Conservation (phyloP, 2,888 invertebrate species). For the Synergus umbraculus region DNA sequence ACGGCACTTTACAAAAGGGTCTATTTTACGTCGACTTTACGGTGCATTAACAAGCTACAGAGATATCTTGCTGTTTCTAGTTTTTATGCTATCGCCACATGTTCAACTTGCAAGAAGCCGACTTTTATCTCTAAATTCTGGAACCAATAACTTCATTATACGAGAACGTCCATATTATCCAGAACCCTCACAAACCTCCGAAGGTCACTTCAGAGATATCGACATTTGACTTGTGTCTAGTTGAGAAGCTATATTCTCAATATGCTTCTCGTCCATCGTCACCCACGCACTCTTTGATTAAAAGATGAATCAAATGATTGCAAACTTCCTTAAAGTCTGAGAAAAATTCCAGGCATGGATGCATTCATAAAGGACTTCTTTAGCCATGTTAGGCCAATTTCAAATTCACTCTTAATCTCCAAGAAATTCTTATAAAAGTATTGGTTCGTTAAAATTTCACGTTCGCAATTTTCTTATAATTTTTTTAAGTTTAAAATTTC, state of each 20-base stretch:
- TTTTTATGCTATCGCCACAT: conserved; percentile 25
- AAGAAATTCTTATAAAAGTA: too few relatives aligned
- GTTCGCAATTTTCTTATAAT: too few relatives aligned
- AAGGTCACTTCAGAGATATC: conserved; percentile 36
- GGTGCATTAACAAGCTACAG: conserved; percentile 19
- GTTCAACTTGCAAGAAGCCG: conserved; percentile 30
- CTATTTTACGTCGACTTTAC: conserved; percentile 34
- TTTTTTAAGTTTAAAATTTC: too few relatives aligned
- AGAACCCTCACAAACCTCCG: neutral
- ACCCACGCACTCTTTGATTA: conserved; percentile 14
- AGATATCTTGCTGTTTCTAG: conserved; percentile 6
- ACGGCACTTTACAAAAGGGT: conserved; percentile 24
- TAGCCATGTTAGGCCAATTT: neutral
- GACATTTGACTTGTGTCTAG: conserved; percentile 8
- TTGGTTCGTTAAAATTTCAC: too few relatives aligned
- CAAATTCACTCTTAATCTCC: too few relatives aligned
- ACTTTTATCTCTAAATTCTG: conserved; percentile 30
- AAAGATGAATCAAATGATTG: conserved; percentile 25
- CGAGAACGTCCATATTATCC: conserved; percentile 28
- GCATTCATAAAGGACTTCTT: conserved; percentile 3
- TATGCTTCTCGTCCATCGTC: conserved; percentile 28
- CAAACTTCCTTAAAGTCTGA: conserved; percentile 31
- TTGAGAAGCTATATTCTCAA: conserved; percentile 21
- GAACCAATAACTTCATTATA: conserved; percentile 32
- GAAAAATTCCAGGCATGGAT: conserved; percentile 7